These are phyloP conservation scores for Alethe castanea DNA, from an alignment of 2,113 vertebrate species.

Conservation along the genomic window DNA sequence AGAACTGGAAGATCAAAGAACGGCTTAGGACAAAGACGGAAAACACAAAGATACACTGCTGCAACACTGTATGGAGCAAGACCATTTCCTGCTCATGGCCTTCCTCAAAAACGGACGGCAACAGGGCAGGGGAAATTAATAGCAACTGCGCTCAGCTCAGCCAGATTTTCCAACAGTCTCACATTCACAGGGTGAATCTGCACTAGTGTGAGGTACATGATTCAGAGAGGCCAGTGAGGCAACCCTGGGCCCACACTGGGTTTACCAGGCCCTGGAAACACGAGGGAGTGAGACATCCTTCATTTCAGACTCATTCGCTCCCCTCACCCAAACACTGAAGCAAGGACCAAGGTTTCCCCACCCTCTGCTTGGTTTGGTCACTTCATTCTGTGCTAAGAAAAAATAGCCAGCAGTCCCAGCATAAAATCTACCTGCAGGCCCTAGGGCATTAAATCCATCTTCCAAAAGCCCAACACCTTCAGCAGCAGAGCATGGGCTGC, in stretches of 20 bases:
- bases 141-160: background rate
- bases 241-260: background rate
- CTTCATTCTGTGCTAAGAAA: background rate
- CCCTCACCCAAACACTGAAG: background rate
- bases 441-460: background rate
- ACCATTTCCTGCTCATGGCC: background rate
- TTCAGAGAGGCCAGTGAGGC: background rate
- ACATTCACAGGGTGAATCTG: accelerated
- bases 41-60: background rate
- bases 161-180: background rate
- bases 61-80: accelerated
- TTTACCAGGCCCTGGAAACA: background rate
- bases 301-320: background rate
- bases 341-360: background rate
- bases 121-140: background rate
- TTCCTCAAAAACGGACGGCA: background rate
- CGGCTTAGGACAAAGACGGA: background rate
- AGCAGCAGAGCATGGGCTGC: background rate
- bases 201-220: background rate
- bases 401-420: background rate
- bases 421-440: background rate
- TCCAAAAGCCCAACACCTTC: background rate
- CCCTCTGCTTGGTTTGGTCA: background rate
- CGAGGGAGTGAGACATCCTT: background rate
- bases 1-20: background rate